phyloP scores from a whole-genome alignment of 2,888 invertebrate genomes.

The Dexiosoma caninum region DNA sequence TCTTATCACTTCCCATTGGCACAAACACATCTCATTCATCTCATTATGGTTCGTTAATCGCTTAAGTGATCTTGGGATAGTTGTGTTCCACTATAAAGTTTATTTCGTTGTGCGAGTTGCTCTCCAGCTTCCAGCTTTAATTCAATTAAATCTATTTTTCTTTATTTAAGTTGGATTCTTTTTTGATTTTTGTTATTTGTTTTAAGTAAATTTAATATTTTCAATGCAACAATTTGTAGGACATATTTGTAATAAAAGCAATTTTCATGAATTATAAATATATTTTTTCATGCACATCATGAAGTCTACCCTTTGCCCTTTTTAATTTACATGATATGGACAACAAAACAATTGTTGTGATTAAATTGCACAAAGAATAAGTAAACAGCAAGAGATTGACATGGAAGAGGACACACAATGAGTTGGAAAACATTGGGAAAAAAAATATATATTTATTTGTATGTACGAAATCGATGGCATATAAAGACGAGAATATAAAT shows the following conservation, averaged over 20 bases:
- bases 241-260: not conserved
- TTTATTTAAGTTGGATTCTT: not conserved
- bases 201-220: slow-evolving; percentile 30
- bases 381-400: slow-evolving; percentile 6
- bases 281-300: too few relatives aligned
- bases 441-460: not conserved
- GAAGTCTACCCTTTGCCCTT: not conserved
- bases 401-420: not conserved
- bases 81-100: slow-evolving; percentile 45
- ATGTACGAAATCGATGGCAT: not conserved
- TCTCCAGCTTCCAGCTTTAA: slow-evolving; percentile 18
- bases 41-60: slow-evolving; percentile 53
- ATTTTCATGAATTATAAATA: too few relatives aligned
- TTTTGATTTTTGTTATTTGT: slow-evolving; percentile 1
- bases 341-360: slow-evolving; percentile 31
- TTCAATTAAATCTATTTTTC: slow-evolving; percentile 42
- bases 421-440: not conserved
- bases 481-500: not conserved
- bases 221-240: not conserved
- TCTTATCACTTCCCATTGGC: not conserved
- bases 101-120: not conserved
- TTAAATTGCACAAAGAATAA: slow-evolving; percentile 16
- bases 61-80: slow-evolving; percentile 60
- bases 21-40: too few relatives aligned
- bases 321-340: slow-evolving; percentile 16